phyloP scores from a whole-genome alignment of 2,888 invertebrate genomes.

The Lycocerus yunnanus region DNA sequence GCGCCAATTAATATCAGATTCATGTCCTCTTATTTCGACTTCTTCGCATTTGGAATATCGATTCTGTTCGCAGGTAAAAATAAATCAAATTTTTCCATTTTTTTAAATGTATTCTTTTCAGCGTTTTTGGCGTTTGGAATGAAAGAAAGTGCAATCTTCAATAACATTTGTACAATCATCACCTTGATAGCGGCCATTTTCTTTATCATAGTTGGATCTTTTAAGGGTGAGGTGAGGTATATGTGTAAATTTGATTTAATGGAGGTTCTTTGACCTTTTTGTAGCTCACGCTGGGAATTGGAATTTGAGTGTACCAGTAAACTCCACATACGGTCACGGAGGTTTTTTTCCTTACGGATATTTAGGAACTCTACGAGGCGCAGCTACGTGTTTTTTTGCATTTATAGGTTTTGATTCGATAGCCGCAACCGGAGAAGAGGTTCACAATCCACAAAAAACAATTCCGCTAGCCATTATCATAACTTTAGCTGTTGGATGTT shows the following conservation, averaged over 20 bases:
- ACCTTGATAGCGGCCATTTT: slow-evolving; percentile 83
- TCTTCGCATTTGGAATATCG: slow-evolving; percentile 75
- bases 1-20: slow-evolving; percentile 69
- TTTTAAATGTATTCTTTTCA: slow-evolving; percentile 46
- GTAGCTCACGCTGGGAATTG: slow-evolving; percentile 58
- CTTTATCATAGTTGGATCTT: slow-evolving; percentile 78
- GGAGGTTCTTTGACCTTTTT: too few relatives aligned
- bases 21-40: slow-evolving; percentile 74
- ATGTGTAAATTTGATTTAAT: too few relatives aligned
- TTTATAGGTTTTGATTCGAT: slow-evolving; percentile 94
- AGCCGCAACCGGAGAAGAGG: slow-evolving; percentile 92
- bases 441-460: slow-evolving; percentile 79
- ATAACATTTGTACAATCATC: slow-evolving; percentile 83
- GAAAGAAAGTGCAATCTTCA: slow-evolving; percentile 84
- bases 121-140: slow-evolving; percentile 81
- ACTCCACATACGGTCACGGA: slow-evolving; percentile 60
- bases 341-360: slow-evolving; percentile 87
- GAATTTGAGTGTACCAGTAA: slow-evolving; percentile 42
- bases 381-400: slow-evolving; percentile 87
- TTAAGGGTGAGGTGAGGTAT: slow-evolving; percentile 74
- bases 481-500: slow-evolving; percentile 80
- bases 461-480: slow-evolving; percentile 87
- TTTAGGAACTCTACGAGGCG: slow-evolving; percentile 77
- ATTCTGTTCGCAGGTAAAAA: slow-evolving; percentile 68
- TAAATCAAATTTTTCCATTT: background rate